phyloP scores from a whole-genome alignment of 2,113 vertebrate genomes.

The Bambusicola thoracicus region DNA sequence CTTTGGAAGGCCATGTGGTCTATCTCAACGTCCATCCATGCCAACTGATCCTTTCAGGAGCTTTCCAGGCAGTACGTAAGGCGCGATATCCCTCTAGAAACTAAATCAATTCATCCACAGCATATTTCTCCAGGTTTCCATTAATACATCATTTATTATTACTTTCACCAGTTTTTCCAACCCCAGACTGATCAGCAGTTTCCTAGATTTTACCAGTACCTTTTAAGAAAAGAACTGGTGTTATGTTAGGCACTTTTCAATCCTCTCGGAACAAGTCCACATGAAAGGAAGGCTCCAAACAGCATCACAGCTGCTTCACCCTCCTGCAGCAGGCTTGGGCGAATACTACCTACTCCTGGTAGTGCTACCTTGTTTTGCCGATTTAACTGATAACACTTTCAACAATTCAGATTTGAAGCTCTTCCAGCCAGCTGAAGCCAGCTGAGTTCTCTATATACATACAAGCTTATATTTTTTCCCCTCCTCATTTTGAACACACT shows the following conservation, averaged over 20 bases:
- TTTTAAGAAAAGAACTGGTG: background rate
- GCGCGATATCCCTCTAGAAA: background rate
- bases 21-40: background rate
- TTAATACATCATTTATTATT: background rate
- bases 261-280: background rate
- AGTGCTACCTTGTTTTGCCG: background rate
- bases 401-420: background rate
- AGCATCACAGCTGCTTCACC: background rate
- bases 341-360: fast-evolving
- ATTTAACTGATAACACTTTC: background rate
- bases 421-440: background rate
- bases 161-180: background rate
- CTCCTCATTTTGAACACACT: background rate
- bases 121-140: background rate
- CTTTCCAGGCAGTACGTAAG: background rate
- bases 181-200: background rate
- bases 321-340: background rate
- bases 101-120: background rate
- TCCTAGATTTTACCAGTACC: background rate
- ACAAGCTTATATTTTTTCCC: background rate
- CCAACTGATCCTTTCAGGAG: background rate
- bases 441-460: background rate
- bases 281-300: background rate
- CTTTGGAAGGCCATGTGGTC: background rate
- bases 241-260: background rate